Conservation (phyloP, 2,888 invertebrate species). For the Carabus problematicus region DNA sequence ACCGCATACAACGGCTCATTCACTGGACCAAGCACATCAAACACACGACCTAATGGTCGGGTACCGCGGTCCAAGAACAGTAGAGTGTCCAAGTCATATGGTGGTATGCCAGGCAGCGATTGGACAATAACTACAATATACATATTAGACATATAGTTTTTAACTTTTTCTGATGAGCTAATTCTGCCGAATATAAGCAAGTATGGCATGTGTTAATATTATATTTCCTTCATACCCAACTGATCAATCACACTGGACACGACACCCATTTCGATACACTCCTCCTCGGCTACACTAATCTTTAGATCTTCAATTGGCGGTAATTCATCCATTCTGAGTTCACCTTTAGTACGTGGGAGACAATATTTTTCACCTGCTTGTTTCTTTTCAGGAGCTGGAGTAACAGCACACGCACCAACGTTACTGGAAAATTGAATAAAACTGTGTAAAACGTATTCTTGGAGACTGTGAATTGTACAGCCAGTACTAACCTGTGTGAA, state of each 20-base stretch:
- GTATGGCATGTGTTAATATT: not conserved
- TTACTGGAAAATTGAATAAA: slow-evolving; percentile 24
- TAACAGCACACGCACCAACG: slow-evolving; percentile 38
- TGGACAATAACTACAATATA: slow-evolving; percentile 74
- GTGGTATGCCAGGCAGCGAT: slow-evolving; percentile 73
- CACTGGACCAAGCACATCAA: slow-evolving; percentile 92
- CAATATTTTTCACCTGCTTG: slow-evolving; percentile 17
- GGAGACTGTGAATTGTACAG: no score
- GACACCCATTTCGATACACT: slow-evolving; percentile 77
- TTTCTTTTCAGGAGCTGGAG: slow-evolving; percentile 32
- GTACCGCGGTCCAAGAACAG: slow-evolving; percentile 84
- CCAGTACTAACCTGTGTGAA: slow-evolving; percentile 28
- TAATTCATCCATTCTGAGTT: slow-evolving; percentile 71
- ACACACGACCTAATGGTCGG: slow-evolving; percentile 78
- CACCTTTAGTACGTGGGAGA: slow-evolving; percentile 58
- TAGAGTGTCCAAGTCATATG: slow-evolving; percentile 86
- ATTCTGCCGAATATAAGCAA: no score
- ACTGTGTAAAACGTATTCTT: not conserved
- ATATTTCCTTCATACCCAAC: slow-evolving; percentile 63
- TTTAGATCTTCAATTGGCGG: slow-evolving; percentile 78
- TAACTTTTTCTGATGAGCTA: slow-evolving; percentile 1
- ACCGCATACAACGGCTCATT: slow-evolving; percentile 86
- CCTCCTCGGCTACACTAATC: slow-evolving; percentile 77
- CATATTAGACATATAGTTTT: not conserved
- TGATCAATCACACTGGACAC: slow-evolving; percentile 75